Base-by-base conservation (phyloP, 2,113 vertebrate species). In the Miniopterus natalensis region DNA sequence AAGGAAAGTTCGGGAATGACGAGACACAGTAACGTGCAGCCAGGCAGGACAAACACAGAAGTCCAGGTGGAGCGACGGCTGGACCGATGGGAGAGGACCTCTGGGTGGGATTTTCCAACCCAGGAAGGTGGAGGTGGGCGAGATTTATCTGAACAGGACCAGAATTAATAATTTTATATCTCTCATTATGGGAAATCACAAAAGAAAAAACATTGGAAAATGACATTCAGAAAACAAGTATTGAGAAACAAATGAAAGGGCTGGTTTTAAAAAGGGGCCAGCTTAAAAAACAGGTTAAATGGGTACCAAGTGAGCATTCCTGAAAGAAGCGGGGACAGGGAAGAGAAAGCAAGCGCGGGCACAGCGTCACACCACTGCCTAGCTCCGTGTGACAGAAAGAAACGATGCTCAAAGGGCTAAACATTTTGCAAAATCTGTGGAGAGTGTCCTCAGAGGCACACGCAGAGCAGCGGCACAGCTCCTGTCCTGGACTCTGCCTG, bases 151-250 rank as follows among this genome's bases (percentile, higher is more conserved):
- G 9, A 80, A 68, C n/a, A 74, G 71, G 81, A 45, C 17, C 21
- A 66, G 81, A 84, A 65, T 95, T n/a, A 77, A 95, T 70, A 36
- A 79, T 63, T 84, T 91, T 17, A 18, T 90, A 31, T 88, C n/a
- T 90, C 59, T 94, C 68, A 25, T 71, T 66, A 42, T 78, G 73
- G 63, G 85, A 95, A 92, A 79, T n/a, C 11, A 10, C 23, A 2
- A 59, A n/a, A 90, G 68, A 73, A 93, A 91, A 84, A 80, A 55
- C 20, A 45, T 25, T 29, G 51, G 57, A 85, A 20, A 59, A 25
- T 83, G 78, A 25, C 51, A 47, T 66, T 87, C 27, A 88, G 88
- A 89, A 95, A 94, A 25, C 15, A 71, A 27, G 85, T 47, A 51
- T 59, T 89, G 47, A 40, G 74, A 95, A 95, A 74, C 15, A 13